Conservation (phyloP, 2,888 invertebrate genomes). For the Parnassius mnemosyne region DNA sequence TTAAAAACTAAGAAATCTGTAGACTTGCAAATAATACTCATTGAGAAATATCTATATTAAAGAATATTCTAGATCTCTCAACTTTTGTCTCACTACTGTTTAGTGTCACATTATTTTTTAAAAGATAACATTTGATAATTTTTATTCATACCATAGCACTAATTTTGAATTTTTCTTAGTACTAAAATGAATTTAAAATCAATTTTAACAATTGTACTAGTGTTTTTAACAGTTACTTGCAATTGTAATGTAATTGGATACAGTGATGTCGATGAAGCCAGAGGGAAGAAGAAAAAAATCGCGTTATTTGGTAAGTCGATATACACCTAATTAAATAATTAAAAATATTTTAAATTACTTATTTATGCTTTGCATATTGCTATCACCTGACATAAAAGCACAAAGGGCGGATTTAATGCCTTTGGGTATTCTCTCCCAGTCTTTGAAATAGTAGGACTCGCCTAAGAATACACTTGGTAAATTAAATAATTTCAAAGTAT, state of each 20-base stretch:
- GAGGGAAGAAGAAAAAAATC: conserved; percentile 71
- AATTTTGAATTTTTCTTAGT: not conserved
- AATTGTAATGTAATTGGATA: conserved; percentile 37
- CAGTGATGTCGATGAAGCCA: conserved; percentile 44
- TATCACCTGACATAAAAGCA: no score
- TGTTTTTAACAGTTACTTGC: conserved; percentile 1
- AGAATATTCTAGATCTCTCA: no score
- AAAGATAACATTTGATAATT: not conserved
- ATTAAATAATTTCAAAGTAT: no score
- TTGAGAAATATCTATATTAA: no score
- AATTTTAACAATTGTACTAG: not conserved
- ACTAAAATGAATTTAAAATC: conserved; percentile 16
- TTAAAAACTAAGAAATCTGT: not conserved
- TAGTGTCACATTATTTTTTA: not conserved
- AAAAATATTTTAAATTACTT: no score
- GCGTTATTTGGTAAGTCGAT: conserved; percentile 58
- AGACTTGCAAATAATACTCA: no score
- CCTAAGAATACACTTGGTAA: no score
- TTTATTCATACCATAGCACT: no score
- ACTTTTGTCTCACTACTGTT: no score
- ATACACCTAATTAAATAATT: no score
- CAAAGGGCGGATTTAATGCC: no score
- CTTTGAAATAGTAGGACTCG: not conserved
- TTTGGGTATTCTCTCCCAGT: not conserved
- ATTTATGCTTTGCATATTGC: no score